These are phyloP conservation scores for Aelia acuminata DNA, from an alignment of 2,888 invertebrate species.

Conservation along the genomic window DNA sequence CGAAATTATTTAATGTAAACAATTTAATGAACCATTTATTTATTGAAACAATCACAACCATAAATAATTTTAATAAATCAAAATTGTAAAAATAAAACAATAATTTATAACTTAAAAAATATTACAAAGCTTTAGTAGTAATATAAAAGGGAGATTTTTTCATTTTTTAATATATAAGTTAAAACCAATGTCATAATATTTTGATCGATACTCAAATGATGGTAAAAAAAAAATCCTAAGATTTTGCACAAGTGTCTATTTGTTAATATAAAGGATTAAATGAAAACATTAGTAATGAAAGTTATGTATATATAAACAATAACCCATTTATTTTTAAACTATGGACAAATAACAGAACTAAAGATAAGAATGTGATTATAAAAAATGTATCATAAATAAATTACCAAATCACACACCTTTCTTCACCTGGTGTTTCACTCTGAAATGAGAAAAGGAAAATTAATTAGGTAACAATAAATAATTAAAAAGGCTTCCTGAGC, in stretches of 20 bases:
- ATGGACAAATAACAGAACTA: slow-evolving; percentile 18
- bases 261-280: background rate
- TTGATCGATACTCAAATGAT: background rate
- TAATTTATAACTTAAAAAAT: background rate
- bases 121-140: background rate
- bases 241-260: background rate
- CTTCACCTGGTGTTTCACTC: slow-evolving; percentile 72
- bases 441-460: slow-evolving; percentile 68
- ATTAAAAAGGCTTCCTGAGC: background rate
- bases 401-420: slow-evolving; percentile 75
- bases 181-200: background rate
- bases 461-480: background rate
- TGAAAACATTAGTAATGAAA: background rate
- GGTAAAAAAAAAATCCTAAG: background rate
- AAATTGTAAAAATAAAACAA: background rate
- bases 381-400: background rate
- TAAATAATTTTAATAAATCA: background rate
- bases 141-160: background rate
- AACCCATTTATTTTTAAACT: slow-evolving; percentile 7
- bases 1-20: background rate
- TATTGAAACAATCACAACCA: background rate
- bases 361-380: slow-evolving; percentile 17
- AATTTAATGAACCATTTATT: background rate
- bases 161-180: background rate
- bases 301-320: background rate